Percentiles rank a stretch among this genome's conserved stretches.
Conservation (phyloP, 2,888 invertebrate genomes). For the Bruchidius siliquastri region DNA sequence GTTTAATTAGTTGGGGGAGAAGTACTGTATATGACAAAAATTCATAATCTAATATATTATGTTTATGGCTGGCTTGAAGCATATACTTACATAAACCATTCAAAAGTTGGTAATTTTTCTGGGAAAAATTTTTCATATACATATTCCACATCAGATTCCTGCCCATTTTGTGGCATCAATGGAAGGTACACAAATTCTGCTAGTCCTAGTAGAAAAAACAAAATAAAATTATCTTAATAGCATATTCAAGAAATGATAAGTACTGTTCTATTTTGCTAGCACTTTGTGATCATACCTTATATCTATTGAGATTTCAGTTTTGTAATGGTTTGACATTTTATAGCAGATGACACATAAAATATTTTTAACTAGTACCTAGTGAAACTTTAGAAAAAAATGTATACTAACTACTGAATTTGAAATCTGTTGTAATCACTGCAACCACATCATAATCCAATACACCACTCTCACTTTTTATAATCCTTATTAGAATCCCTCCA, state of each 20-base stretch:
- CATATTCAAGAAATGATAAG: no score
- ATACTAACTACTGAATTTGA: conserved; percentile 60
- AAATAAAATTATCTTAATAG: not conserved
- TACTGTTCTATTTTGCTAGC: no score
- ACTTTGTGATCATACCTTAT: no score
- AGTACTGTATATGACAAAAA: no score
- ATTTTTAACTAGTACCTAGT: no score
- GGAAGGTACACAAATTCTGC: conserved; percentile 93
- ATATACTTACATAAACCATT: conserved; percentile 56
- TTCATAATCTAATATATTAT: no score
- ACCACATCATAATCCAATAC: conserved; percentile 50
- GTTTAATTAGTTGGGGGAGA: no score
- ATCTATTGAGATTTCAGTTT: no score
- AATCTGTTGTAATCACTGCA: conserved; percentile 58
- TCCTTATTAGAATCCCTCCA: conserved; percentile 69
- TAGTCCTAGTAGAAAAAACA: conserved; percentile 54
- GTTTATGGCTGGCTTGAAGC: not conserved
- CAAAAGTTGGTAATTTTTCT: conserved; percentile 45
- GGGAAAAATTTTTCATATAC: conserved; percentile 64
- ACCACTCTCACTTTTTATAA: conserved; percentile 48
- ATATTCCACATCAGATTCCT: conserved; percentile 49
- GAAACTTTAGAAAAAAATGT: no score
- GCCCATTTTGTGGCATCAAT: conserved; percentile 46
- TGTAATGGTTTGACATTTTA: no score
- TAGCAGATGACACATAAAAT: no score